Evolutionary conservation across 1,140 invertebrate species (phyloP), one percentile per base, ranked within the genome.

Genomic region (Drosophila malerkotliana): DNA sequence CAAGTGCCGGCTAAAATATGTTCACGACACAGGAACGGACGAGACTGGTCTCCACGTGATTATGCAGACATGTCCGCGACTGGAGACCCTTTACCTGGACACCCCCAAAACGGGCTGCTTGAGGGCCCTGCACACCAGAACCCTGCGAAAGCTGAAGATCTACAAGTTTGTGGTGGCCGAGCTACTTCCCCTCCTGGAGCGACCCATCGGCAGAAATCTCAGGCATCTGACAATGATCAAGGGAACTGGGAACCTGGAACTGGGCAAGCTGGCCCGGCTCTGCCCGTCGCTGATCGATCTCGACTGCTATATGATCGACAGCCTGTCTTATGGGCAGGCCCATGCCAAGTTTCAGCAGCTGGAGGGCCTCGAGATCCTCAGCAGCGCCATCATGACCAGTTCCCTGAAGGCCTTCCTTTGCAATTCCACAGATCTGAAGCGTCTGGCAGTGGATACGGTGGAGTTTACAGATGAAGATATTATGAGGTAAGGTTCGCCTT

Each of bases 61-160:
- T 30, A 74, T 93, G 18, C 92, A 93, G 15, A 84, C 93, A 0
- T 95, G 94, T 83, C 94, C 94, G 0, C 79, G 92, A 54, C 74
- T 95, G 74, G 94, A 95, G 75, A 94, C 93, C 3, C 92, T 94
- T 49, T 94, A 95, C 73, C 80, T 95, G 47, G 94, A 95, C 75
- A 92, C 93, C 15, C 94, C 94, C 1, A 93, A 93, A 4, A 72
- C 91, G 21, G 93, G 93, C 1, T 93, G 94, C 4, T 69, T 95
- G 2, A 82, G 91, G 21, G 90, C 92, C 14, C 77, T 95, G 14
- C 92, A 93, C 49, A 91, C 93, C 1, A 62, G 62, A 0, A 67
- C 53, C 47, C 79, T 95, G 26, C 90, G 92, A 14, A 94, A 93
- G 67, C 88, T 95, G 7, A 95, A 95, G 91, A 88, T 95, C 49